phyloP scores from a whole-genome alignment of 2,888 invertebrate species.

The Euplexia lucipara region DNA sequence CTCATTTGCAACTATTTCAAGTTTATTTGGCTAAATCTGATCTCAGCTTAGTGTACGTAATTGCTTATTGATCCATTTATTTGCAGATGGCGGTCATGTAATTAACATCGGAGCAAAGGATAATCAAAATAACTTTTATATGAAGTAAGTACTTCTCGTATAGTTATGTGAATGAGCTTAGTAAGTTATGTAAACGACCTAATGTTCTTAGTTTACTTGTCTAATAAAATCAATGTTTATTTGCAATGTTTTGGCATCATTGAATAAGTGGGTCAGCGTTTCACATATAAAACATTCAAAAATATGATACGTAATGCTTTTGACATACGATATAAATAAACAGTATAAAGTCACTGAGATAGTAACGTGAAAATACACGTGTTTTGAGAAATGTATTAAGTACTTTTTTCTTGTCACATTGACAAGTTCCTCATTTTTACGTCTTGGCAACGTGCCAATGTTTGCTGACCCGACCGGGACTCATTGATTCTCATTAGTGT shows the following conservation, averaged over 20 bases:
- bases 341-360: not conserved
- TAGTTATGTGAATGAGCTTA: slow-evolving; percentile 20
- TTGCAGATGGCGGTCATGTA: slow-evolving; percentile 7
- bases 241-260: slow-evolving; percentile 27
- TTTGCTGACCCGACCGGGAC: slow-evolving; percentile 25
- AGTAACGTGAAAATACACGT: slow-evolving; percentile 15
- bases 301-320: slow-evolving; percentile 2
- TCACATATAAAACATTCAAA: slow-evolving; percentile 14
- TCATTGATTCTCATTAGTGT: slow-evolving; percentile 36
- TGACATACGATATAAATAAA: not conserved
- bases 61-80: slow-evolving; percentile 29
- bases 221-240: slow-evolving; percentile 44
- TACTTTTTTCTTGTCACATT: slow-evolving; percentile 14
- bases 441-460: slow-evolving; percentile 35
- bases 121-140: slow-evolving; percentile 29
- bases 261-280: slow-evolving; percentile 31
- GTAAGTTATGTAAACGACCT: slow-evolving; percentile 25
- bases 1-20: slow-evolving; percentile 13
- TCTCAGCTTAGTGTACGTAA: slow-evolving; percentile 22
- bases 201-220: slow-evolving; percentile 4
- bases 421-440: slow-evolving; percentile 19
- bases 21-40: slow-evolving; percentile 15
- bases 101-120: slow-evolving; percentile 1
- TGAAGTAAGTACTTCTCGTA: slow-evolving; percentile 21
- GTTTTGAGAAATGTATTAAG: slow-evolving; percentile 15